These are phyloP conservation scores for Oscheius myriophilus DNA, from an alignment of 2,888 invertebrate genomes.

Conservation along the genomic window DNA sequence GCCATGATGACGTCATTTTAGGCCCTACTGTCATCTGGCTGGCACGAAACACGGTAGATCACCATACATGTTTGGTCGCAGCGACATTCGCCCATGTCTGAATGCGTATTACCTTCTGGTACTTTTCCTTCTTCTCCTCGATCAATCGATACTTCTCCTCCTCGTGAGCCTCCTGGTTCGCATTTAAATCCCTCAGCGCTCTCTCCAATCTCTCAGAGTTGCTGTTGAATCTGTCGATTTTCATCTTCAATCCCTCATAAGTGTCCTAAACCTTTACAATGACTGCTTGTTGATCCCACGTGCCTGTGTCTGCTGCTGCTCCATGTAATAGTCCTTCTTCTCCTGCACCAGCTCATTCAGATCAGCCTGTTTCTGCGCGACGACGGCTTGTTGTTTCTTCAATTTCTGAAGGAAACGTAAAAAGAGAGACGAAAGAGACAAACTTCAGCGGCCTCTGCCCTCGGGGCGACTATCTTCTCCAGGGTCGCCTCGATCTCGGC, in stretches of 20 bases:
- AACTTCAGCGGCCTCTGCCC: no score
- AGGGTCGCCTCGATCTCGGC: no score
- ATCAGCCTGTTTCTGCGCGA: not conserved
- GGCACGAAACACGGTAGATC: no score
- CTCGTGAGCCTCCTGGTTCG: not conserved
- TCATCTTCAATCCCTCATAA: not conserved
- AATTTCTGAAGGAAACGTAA: not conserved
- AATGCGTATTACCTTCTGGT: not conserved
- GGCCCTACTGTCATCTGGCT: no score
- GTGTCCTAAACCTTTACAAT: not conserved
- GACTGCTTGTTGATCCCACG: not conserved
- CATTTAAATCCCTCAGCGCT: not conserved
- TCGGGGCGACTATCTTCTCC: no score
- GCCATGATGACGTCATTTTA: no score
- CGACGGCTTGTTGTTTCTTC: not conserved
- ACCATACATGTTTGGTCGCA: no score
- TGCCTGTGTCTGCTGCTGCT: not conserved
- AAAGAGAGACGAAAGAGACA: no score
- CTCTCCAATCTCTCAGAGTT: not conserved
- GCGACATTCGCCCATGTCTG: no score
- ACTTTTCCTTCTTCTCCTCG: conserved; percentile 1
- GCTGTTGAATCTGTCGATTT: not conserved
- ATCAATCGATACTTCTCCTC: not conserved
- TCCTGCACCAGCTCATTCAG: not conserved
- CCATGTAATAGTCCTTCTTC: not conserved